Base-by-base conservation (phyloP, 1,140 invertebrate species). In the Drosophila fuyamai region DNA sequence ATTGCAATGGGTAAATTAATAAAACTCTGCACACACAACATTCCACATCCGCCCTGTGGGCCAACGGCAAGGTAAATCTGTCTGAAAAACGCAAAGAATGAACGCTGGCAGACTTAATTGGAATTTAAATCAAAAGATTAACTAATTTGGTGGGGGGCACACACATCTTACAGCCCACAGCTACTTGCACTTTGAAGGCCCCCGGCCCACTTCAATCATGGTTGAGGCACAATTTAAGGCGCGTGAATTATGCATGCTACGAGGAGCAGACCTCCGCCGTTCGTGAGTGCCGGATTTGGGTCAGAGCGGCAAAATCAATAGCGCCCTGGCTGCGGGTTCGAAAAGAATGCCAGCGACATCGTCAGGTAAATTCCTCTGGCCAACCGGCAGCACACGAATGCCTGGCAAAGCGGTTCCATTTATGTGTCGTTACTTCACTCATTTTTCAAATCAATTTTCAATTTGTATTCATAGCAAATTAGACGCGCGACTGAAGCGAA, bases 301-400 rank as follows among this genome's bases (percentile, higher is more conserved):
- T 86, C 83, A 86, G 54, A 72, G 59, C 32, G 68, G 62, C 76
- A 82, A 86, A 88, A 89, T 86, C 83, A 86, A 86, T 86, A 79
- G 56, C 62, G 41, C 16, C 3, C 60, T 6, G 60, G 10, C 55
- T 35, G 27, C 44, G 43, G 38, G 5, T 38, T 48, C 12, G 0
- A 16, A 35, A 51, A 35, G 23, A 35, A 57, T 1, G 8, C 3
- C n/a, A 44, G 16, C 48, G 27, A 46, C 46, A 75, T 41, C 54
- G 53, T 14, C 54, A 56, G 63, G 62, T 40, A 48, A 76, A 67
- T 46, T 59, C 48, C 50, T 76, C 4, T 44, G 32, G 47, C 29
- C 4, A 23, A 23, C 23, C 23, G 23, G 23, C 23, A 23, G 23
- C 23, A 23, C 46, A 63, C 65, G 46, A 67, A 50, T 48, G 35